phyloP scores from a whole-genome alignment of 92 coral and sea anemone genomes.

The Porites divaricata region DNA sequence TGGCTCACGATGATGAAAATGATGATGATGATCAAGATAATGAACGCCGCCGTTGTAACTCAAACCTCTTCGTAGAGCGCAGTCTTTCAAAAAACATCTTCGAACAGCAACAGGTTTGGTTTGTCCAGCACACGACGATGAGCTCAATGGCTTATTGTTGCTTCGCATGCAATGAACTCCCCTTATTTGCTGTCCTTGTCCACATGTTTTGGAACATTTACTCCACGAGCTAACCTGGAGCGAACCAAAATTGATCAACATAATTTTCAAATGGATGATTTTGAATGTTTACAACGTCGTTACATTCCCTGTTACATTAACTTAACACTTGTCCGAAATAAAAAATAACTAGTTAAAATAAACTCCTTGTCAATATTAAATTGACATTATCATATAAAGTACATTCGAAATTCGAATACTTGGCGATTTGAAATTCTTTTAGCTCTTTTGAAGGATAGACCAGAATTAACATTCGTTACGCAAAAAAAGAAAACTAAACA shows the following conservation, averaged over 20 bases:
- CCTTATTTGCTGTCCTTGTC: conserved; percentile 70
- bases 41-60: not conserved
- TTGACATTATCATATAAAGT: too few species aligned
- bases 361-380: too few species aligned
- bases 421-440: not conserved
- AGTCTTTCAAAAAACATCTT: conserved; percentile 25
- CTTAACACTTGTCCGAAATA: too few species aligned
- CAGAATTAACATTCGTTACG: not conserved
- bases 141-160: conserved; percentile 33
- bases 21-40: too few species aligned
- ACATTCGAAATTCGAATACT: too few species aligned
- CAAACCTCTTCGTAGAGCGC: conserved; percentile 32
- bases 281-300: too few species aligned
- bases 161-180: conserved; percentile 48
- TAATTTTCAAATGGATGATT: not conserved
- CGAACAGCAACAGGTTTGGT: conserved; percentile 42
- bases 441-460: not conserved
- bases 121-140: conserved; percentile 21
- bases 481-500: not conserved
- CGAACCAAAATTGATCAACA: not conserved
- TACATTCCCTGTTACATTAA: too few species aligned
- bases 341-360: too few species aligned
- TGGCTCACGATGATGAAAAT: too few species aligned
- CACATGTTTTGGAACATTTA: conserved; percentile 70
- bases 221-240: conserved; percentile 69